Percentiles rank a stretch among this genome's conserved stretches.
These are phyloP conservation scores for Heliothis subflexa DNA, from an alignment of 1,140 invertebrate genomes.

Conservation along the genomic window DNA sequence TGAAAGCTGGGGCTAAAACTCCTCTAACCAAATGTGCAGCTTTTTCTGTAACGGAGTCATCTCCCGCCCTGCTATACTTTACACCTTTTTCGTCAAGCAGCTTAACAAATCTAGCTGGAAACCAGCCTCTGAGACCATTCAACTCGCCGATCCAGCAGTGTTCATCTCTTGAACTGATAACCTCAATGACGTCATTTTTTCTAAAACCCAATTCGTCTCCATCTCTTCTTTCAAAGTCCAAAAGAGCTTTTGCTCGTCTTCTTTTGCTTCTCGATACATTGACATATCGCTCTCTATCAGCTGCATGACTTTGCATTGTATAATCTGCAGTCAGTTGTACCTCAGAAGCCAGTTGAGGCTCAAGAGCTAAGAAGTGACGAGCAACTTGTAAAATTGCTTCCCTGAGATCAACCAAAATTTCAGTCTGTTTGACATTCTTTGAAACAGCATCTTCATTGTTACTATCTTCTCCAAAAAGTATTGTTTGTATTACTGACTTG, in stretches of 20 bases:
- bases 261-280: slow-evolving; percentile 95
- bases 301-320: slow-evolving; percentile 96
- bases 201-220: slow-evolving; percentile 99
- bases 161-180: slow-evolving; percentile 99
- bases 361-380: slow-evolving; percentile 94
- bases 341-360: slow-evolving; percentile 90
- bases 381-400: slow-evolving; percentile 97
- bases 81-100: slow-evolving; percentile 98
- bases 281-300: slow-evolving; percentile 97
- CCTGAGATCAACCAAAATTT: slow-evolving; percentile 97
- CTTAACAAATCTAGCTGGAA: slow-evolving; percentile 99
- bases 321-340: slow-evolving; percentile 96
- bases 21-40: slow-evolving; percentile 98
- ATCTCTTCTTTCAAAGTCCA: slow-evolving; percentile 99
- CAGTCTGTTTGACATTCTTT: slow-evolving; percentile 98
- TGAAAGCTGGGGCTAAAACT: slow-evolving; percentile 96
- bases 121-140: slow-evolving; percentile 99
- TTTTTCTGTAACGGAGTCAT: slow-evolving; percentile 98
- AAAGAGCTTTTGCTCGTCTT: slow-evolving; percentile 96
- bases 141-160: slow-evolving; percentile 99
- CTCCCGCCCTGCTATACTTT: slow-evolving; percentile 97
- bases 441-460: slow-evolving; percentile 94
- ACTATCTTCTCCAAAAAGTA: slow-evolving; percentile 93
- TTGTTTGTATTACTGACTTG: slow-evolving; percentile 95
- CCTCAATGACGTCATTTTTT: slow-evolving; percentile 99